Base-by-base conservation (phyloP, 2,113 vertebrate genomes). In the Antechinus flavipes region DNA sequence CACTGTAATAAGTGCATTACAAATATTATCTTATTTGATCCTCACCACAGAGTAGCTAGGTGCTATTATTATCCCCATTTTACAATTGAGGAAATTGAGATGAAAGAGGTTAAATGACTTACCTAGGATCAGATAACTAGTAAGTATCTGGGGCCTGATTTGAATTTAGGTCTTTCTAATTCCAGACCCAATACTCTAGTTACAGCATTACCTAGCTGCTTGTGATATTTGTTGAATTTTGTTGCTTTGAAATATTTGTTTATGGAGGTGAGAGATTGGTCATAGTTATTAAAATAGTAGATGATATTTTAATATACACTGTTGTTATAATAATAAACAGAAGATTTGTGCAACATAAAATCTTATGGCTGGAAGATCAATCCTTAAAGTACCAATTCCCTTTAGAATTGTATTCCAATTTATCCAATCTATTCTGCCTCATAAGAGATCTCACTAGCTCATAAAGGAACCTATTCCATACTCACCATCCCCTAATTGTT, bases 231-330 rank as follows among this genome's bases (percentile, higher is more conserved):
- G 61, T 68, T 35, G 12, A 68, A 16, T 68, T 68, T 76, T 42
- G 35, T 68, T 35, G 35, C 19, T 76, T 84, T 42, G n/a, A 84
- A 84, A 42, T 84, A 84, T 84, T 84, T 84, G n/a, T 42, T 42
- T 84, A 42, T 84, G 68, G 19, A 42, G 68, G 68, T 42, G n/a
- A 42, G 68, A 12, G 24, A 1, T 26, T 93, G 91, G 58, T 91
- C 27, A 22, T 55, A 52, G 55, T 1, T 68, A 46, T 90, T 52
- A 0, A 54, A 94, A 47, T 3, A 56, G 94, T 50, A 76, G 7
- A 0, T 0, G 2, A 10, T 0, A 0, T 30, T 68, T 4, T 47
- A 50, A 35, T 0, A 14, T 92, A 47, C 24, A 7, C 4, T 76
- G 27, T 26, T 24, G 46, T 54, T 56, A 27, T 49, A 35, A 10